Evolutionary conservation across 2,888 invertebrate species (phyloP), one percentile per base, ranked within the genome.

Genomic region (Melieria crassipennis): DNA sequence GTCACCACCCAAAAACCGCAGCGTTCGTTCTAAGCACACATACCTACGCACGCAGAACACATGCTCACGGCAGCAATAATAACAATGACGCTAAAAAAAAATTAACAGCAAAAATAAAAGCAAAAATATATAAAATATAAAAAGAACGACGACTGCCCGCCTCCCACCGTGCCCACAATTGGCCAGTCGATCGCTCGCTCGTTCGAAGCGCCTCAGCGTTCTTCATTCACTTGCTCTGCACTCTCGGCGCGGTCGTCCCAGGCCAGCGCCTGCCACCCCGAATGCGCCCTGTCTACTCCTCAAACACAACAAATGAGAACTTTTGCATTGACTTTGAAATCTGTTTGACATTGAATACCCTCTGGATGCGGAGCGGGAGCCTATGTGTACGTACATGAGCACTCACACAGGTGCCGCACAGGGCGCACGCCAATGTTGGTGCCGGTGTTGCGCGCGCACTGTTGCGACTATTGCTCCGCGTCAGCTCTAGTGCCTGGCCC

Each of bases 251-350:
- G 11, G 10, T 13, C 16, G n/a, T 46, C 50, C 52, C 60, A 45
- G 47, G 10, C 30, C 47, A 57, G 10, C 30, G 48, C 63, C 30
- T 9, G 50, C 52, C 16, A 62, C 45, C 48, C 42, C 61, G 43
- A 66, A 52, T 47, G 16, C 47, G 16, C 11, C 61, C 70, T 30
- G 30, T 2, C 47, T 16, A n/a, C 61, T 55, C 65, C 30, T 11
- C 7, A 11, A 60, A 55, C 52, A 30, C 46, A 72, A 58, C 30
- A 52, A 30, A 55, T 68, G 66, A 57, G 65, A 42, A 63, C 74
- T 77, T 69, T 70, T 75, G 73, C 81, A 81, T 79, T 83, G 84
- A 83, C 84, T 85, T 85, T 85, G 84, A 84, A 85, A 81, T 78
- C 79, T 76, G 79, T 85, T 84, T 85, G 84, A 81, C 77, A 78